A percentile compares a stretch with the other conserved stretches of the same genome.
These are phyloP conservation scores for Propithecus perrieri DNA, from an alignment of 2,797 vertebrate species.

Conservation along the genomic window DNA sequence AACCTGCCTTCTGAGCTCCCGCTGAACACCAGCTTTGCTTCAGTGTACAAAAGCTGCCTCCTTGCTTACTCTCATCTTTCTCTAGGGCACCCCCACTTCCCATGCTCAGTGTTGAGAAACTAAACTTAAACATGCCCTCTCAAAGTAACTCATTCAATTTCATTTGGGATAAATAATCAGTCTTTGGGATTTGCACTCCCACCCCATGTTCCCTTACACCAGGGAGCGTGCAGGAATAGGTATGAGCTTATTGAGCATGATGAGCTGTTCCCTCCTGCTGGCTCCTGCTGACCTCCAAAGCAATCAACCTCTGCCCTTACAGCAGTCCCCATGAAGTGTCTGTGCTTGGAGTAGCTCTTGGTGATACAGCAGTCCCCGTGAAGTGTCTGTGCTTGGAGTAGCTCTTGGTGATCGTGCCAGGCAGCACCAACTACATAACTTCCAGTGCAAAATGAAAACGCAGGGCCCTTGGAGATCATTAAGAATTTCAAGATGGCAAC, in stretches of 20 bases:
- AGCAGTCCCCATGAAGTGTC: background rate
- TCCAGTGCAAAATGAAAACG: background rate
- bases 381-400: background rate
- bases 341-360: background rate
- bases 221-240: background rate
- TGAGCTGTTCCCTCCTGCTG: background rate
- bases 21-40: background rate
- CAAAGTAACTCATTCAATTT: background rate
- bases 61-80: background rate
- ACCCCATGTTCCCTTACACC: background rate
- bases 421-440: background rate
- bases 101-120: background rate
- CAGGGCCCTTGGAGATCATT: background rate
- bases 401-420: background rate
- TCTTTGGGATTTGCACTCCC: background rate
- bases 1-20: background rate
- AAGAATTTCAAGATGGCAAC: background rate
- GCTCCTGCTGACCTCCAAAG: background rate
- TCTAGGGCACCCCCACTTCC: background rate
- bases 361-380: background rate
- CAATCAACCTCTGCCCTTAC: background rate
- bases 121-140: background rate
- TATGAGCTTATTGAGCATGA: background rate
- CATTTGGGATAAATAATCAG: background rate
- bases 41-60: background rate